Base-by-base conservation (phyloP, 92 coral and sea anemone species). In the Bergia puertoricense region DNA sequence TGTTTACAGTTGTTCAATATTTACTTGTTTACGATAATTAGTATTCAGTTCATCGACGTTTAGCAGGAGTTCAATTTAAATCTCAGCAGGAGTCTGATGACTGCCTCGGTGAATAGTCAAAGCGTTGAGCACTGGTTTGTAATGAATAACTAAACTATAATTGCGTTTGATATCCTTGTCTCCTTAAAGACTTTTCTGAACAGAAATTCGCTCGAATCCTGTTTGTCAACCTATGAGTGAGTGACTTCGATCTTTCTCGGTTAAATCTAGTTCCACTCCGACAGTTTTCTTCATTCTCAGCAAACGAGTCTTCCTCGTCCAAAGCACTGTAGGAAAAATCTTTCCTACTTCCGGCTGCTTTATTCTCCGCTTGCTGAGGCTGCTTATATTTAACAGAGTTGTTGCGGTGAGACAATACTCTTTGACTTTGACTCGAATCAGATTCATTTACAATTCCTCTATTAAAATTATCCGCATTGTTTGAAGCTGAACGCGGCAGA, bases 201-300 rank as follows among this genome's bases (percentile, higher is more conserved):
- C 65, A 0, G 74, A 44, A 66, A 20, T 83, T 69, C 23, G 13
- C 36, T 10, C 77, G 67, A 37, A 84, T 46, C n/a, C 87, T 30
- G 41, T 84, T 73, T 46, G 87, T 72, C 14, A 84, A 37, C 8
- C 62, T 23, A 36, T 39, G 8, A 1, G 66, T 4, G 39, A 84
- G 66, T 1, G 87, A 74, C 54, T 73, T 72, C 23, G 66, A 71
- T 57, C 87, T 46, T 84, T 48, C 46, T 72, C 66, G 87, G 40
- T 23, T 43, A 36, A 46, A 37, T 48, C 45, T 77, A 23, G 10
- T 69, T 69, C 22, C 62, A 39, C 41, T 43, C 66, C 59, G 86
- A 15, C 62, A 68, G 30, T 10, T 84, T 10, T 18, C 18, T 16
- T 56, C 50, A 38, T 38, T 22, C 30, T 51, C 87, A 14, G 13